These are phyloP conservation scores for Nyctereutes procyonoides DNA, from an alignment of 2,113 vertebrate genomes.

Conservation along the genomic window DNA sequence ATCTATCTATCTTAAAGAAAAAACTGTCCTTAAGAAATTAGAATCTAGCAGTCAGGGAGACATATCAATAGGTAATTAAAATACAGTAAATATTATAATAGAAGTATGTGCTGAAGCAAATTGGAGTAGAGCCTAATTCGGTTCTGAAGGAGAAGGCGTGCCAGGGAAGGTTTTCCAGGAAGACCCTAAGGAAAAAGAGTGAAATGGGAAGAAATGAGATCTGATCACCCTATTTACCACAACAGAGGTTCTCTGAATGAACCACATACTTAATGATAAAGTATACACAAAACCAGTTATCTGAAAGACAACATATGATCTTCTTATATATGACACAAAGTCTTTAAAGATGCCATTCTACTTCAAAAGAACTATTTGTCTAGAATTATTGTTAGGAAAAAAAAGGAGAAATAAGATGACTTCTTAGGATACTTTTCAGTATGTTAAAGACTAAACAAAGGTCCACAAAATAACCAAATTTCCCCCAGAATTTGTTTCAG, in stretches of 20 bases:
- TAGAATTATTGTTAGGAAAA: not conserved
- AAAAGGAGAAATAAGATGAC: not conserved
- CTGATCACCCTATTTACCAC: not conserved
- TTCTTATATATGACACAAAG: not conserved
- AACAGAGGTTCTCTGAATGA: not conserved
- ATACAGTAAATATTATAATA: not conserved
- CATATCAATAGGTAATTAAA: not conserved
- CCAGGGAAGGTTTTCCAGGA: not conserved
- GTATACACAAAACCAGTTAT: not conserved
- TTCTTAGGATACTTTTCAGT: not conserved
- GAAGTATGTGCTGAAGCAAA: not conserved
- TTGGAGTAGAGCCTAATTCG: not conserved
- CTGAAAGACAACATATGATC: not conserved
- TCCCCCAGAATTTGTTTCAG: not conserved
- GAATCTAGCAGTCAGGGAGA: not conserved
- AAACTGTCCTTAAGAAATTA: not conserved
- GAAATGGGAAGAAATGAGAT: not conserved
- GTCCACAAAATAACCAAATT: not conserved
- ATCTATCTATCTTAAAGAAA: no score
- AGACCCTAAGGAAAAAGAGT: not conserved
- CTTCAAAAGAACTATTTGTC: constrained; percentile 34
- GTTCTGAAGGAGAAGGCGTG: not conserved
- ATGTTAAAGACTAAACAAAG: constrained; percentile 1
- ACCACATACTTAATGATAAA: not conserved
- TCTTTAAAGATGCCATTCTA: constrained; percentile 18